phyloP scores from a whole-genome alignment of 2,113 vertebrate genomes.

The Paratilapia polleni region DNA sequence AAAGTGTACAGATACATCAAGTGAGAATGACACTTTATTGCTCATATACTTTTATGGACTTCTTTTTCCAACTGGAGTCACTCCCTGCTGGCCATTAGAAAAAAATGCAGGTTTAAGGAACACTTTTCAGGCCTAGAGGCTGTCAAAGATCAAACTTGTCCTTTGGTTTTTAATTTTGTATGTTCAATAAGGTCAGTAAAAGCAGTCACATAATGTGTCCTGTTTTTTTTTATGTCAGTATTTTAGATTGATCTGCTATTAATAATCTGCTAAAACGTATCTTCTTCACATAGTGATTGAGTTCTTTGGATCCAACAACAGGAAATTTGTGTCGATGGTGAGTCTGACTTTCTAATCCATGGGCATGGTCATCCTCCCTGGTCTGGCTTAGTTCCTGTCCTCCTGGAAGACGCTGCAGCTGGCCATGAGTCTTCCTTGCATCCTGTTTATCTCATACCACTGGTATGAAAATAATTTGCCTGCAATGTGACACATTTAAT shows the following conservation, averaged over 20 bases:
- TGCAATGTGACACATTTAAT: too few species aligned
- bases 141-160: not conserved
- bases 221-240: not conserved
- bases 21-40: not conserved
- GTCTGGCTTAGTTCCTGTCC: constrained; percentile 19
- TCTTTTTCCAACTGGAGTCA: not conserved
- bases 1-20: too few species aligned
- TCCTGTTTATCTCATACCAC: constrained; percentile 36
- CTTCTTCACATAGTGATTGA: constrained; percentile 3
- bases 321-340: constrained; percentile 28
- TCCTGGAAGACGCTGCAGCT: constrained; percentile 48
- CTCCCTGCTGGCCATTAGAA: not conserved
- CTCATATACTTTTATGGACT: not conserved
- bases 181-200: too few species aligned
- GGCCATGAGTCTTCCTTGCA: constrained; percentile 28
- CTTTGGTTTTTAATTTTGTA: not conserved
- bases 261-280: not conserved
- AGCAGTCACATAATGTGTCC: not conserved
- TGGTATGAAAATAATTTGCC: not conserved
- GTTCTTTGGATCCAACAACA: constrained; percentile 25
- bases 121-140: too few species aligned
- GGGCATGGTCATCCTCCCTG: constrained; percentile 38
- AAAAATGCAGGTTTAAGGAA: not conserved
- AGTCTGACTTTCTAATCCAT: constrained; percentile 7
- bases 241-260: fast-evolving